A percentile compares a stretch with the other conserved stretches of the same genome.
Conservation (phyloP, 53 echinoderm and acorn worm species). For the Patiria pectinifera region DNA sequence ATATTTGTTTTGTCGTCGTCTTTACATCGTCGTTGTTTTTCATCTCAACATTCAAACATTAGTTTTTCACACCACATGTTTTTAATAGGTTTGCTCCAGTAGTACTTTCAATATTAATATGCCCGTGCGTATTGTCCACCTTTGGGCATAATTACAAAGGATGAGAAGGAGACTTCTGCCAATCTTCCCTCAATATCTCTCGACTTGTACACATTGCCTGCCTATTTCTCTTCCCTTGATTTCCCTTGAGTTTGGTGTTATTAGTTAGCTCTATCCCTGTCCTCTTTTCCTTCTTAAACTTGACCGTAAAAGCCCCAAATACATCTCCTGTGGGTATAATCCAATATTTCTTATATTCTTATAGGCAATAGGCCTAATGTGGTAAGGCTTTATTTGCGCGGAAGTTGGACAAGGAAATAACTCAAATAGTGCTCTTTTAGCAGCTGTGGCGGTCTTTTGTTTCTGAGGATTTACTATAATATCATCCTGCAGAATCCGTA, state of each 20-base stretch:
- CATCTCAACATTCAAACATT: no score
- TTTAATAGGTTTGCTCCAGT: no score
- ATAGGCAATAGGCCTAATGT: no score
- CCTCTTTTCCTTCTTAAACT: neutral
- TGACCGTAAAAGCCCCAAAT: neutral
- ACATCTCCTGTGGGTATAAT: neutral
- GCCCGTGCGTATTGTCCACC: no score
- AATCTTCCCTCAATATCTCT: neutral
- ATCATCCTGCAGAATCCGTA: neutral
- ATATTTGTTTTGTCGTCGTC: no score
- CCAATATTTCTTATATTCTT: neutral
- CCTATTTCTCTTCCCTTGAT: neutral
- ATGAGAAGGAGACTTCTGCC: neutral
- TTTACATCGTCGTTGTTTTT: no score
- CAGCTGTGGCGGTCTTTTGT: neutral
- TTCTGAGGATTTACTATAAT: neutral
- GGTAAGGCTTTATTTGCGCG: no score
- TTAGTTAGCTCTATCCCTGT: neutral
- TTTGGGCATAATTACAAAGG: no score
- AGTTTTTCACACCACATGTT: no score
- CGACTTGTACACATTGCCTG: neutral
- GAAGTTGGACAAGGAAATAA: neutral
- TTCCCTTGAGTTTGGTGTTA: neutral
- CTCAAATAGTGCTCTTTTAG: neutral
- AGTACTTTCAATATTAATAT: no score